These are phyloP conservation scores for Cataglyphis rosenhaueri DNA, from an alignment of 2,888 invertebrate species.

Conservation along the genomic window DNA sequence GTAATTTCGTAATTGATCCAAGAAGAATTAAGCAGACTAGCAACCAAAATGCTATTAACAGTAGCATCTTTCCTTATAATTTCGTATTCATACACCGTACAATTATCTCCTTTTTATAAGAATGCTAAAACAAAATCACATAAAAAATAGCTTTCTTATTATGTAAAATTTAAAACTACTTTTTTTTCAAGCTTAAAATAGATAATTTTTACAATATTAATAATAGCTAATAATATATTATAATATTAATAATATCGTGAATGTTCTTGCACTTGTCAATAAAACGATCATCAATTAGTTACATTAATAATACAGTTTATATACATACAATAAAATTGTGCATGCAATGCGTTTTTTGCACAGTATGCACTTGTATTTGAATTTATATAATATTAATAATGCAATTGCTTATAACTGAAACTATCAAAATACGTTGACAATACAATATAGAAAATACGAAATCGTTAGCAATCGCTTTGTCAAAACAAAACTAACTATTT, in stretches of 20 bases:
- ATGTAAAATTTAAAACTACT: neutral
- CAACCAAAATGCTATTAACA: slow-evolving; percentile 76
- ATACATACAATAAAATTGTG: neutral
- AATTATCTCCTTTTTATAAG: neutral
- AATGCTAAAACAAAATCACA: neutral
- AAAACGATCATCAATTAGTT: neutral
- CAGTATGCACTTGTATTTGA: neutral
- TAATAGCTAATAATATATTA: neutral
- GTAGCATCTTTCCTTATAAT: slow-evolving; percentile 74
- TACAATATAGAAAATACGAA: neutral
- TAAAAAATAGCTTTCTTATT: neutral
- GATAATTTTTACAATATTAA: neutral
- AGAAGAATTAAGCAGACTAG: slow-evolving; percentile 73
- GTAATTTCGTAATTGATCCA: slow-evolving; percentile 74
- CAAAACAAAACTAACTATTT: neutral
- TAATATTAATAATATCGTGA: neutral
- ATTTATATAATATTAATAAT: neutral
- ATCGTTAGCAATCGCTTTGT: neutral
- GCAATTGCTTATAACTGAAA: neutral
- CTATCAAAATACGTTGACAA: neutral
- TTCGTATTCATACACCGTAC: neutral
- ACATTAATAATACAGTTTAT: neutral
- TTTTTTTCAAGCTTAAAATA: neutral
- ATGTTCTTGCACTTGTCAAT: neutral
- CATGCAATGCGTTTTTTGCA: neutral